These are phyloP conservation scores for Pollenia labialis DNA, from an alignment of 2,888 invertebrate species.

Conservation along the genomic window DNA sequence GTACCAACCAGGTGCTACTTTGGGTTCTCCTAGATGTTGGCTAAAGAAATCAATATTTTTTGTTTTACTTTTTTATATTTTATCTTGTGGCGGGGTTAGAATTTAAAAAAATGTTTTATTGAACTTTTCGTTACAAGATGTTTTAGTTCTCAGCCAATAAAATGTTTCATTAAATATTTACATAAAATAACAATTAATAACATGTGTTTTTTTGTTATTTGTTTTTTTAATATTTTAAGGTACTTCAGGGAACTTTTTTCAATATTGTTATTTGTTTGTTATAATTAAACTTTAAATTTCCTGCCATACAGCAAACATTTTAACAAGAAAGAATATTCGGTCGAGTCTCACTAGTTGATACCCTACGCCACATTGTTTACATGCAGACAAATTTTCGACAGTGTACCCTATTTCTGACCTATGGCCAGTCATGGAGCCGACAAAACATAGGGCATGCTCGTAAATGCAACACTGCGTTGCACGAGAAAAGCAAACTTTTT, in stretches of 20 bases:
- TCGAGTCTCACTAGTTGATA: no score
- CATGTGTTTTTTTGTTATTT: constrained; percentile 24
- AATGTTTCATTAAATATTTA: constrained; percentile 53
- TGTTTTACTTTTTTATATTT: not conserved
- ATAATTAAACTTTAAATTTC: not conserved
- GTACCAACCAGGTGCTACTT: no score
- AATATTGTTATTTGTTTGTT: constrained; percentile 6
- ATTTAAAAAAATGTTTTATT: constrained; percentile 38
- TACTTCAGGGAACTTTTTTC: not conserved
- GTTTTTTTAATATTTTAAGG: not conserved
- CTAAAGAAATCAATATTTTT: constrained; percentile 60
- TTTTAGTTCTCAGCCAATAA: constrained; percentile 58
- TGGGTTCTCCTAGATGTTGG: not conserved
- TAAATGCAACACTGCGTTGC: no score
- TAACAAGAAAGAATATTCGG: no score
- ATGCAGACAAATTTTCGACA: no score
- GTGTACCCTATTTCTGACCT: no score
- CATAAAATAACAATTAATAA: constrained; percentile 38
- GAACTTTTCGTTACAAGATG: constrained; percentile 49
- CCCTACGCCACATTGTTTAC: no score
- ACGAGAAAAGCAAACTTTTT: no score
- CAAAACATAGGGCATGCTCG: no score
- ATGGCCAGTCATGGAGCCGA: no score
- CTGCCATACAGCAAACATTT: no score
- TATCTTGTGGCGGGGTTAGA: not conserved